Conservation (phyloP, 2,797 vertebrate genomes). For the Threskiornis aethiopicus region DNA sequence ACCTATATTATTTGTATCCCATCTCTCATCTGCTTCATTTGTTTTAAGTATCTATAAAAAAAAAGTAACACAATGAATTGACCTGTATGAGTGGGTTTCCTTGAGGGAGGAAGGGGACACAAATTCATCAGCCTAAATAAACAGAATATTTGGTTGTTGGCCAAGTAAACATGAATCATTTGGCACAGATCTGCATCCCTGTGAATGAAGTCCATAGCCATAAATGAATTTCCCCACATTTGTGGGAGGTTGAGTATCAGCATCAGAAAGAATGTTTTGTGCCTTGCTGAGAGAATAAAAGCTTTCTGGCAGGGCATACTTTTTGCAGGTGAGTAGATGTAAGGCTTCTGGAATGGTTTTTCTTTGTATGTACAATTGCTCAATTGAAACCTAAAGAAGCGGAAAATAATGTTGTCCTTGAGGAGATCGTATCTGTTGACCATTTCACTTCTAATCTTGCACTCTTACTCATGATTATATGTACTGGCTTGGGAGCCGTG, state of each 20-base stretch:
- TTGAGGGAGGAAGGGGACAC: not conserved
- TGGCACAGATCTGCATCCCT: not conserved
- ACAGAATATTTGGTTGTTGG: not conserved
- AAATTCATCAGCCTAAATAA: not conserved
- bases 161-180: not conserved
- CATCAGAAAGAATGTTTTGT: not conserved
- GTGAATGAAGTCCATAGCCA: not conserved
- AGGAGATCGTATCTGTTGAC: not conserved
- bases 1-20: not conserved
- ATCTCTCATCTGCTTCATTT: not conserved
- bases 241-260: not conserved
- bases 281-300: not conserved
- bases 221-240: not conserved
- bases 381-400: not conserved
- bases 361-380: not conserved
- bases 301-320: not conserved
- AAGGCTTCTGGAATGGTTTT: not conserved
- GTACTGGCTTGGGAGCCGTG: not conserved
- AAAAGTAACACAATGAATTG: not conserved
- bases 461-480: not conserved
- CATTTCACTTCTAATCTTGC: not conserved
- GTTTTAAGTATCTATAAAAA: not conserved
- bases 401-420: not conserved
- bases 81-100: not conserved
- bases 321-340: not conserved